phyloP scores from a whole-genome alignment of 2,113 vertebrate genomes.

The Barnardius zonarius region DNA sequence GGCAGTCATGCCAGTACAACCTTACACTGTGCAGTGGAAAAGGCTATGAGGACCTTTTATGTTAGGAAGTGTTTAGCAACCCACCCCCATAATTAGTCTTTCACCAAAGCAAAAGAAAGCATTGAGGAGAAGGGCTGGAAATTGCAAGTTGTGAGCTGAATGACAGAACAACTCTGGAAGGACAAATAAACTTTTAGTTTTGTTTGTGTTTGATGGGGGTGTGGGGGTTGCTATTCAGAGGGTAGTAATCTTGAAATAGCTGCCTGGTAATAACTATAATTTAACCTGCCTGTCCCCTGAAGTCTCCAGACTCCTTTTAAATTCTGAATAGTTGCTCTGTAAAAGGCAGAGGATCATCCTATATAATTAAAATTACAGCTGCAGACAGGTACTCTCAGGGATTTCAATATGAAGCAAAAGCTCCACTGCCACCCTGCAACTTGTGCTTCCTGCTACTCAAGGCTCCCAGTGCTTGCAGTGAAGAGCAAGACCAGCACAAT shows the following conservation, averaged over 20 bases:
- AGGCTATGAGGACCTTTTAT: background rate
- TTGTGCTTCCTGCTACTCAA: background rate
- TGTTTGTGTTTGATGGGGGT: background rate
- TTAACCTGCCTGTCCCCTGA: constrained; percentile 30
- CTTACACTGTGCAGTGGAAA: background rate
- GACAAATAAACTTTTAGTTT: constrained; percentile 6
- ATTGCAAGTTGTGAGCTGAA: background rate
- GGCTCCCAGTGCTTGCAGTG: background rate
- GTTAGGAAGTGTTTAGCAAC: background rate
- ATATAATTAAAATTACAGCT: constrained; percentile 59
- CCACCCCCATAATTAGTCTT: background rate
- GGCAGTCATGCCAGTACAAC: background rate
- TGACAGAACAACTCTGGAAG: background rate
- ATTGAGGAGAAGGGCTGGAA: background rate
- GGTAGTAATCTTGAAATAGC: constrained; percentile 48
- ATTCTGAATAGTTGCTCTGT: constrained; percentile 1
- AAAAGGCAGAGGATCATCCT: constrained; percentile 16
- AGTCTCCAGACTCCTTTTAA: constrained; percentile 40
- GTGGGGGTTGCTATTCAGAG: background rate
- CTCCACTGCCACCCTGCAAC: background rate
- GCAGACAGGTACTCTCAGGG: background rate
- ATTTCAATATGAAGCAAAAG: constrained; percentile 8
- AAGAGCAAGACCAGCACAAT: background rate
- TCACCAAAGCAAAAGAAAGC: background rate
- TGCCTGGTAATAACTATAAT: constrained; percentile 58